A percentile compares a stretch with the other conserved stretches of the same genome.
phyloP scores from a whole-genome alignment of 2,888 invertebrate genomes.

The Parnassius smintheus region DNA sequence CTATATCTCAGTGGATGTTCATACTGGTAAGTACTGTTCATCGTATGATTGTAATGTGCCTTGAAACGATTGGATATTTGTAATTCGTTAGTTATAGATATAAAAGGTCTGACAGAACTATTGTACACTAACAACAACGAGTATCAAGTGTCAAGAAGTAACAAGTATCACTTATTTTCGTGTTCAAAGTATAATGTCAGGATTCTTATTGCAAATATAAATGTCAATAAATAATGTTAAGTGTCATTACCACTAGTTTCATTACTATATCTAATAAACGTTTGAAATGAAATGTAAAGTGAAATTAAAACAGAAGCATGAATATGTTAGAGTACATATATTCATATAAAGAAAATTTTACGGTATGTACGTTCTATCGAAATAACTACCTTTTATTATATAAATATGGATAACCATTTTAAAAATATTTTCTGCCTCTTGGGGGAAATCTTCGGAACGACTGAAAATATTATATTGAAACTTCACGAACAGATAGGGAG shows the following conservation, averaged over 20 bases:
- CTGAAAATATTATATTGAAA: too few species aligned
- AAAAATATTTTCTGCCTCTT: too few species aligned
- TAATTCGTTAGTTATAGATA: slow-evolving; percentile 65
- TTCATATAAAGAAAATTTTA: too few species aligned
- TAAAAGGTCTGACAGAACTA: slow-evolving; percentile 65
- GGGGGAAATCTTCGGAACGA: too few species aligned
- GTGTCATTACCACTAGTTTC: neutral
- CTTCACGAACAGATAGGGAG: too few species aligned
- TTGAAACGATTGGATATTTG: slow-evolving; percentile 59
- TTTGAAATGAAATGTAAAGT: neutral
- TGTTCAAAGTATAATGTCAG: slow-evolving; percentile 74
- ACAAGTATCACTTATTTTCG: slow-evolving; percentile 72
- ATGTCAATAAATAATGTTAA: neutral
- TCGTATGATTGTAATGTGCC: slow-evolving; percentile 60
- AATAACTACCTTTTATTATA: too few species aligned
- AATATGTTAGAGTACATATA: too few species aligned
- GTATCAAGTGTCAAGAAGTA: slow-evolving; percentile 43
- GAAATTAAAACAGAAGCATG: neutral
- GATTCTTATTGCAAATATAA: slow-evolving; percentile 65
- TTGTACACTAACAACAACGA: slow-evolving; percentile 72
- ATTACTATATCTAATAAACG: neutral
- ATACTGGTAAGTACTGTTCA: slow-evolving; percentile 65
- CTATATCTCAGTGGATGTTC: slow-evolving; percentile 67
- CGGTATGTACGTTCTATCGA: too few species aligned
- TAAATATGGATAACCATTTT: too few species aligned